Base-by-base conservation (phyloP, 2,888 invertebrate species). In the Drosophila leonis region DNA sequence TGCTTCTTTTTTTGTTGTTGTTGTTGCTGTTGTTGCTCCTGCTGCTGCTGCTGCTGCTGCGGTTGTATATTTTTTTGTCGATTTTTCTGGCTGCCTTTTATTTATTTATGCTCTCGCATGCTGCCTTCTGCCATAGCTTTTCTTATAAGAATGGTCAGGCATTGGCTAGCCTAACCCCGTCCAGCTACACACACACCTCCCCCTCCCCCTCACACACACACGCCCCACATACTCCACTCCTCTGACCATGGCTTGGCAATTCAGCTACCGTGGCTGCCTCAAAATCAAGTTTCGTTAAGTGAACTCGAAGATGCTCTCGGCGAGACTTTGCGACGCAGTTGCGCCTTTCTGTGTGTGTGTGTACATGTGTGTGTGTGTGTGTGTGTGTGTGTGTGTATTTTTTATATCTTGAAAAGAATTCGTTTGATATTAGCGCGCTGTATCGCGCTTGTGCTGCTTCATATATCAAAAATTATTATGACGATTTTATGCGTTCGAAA, bases 401-500 rank as follows among this genome's bases (percentile, higher is more conserved):
- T 66, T 62, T 83, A 90, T 90, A 92, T 90, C 91, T 90, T 71
- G 82, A 80, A 78, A 91, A 91, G 92, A 91, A 91, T 91, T 91
- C 92, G 91, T 92, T 91, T 91, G 91, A 91, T 91, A 90, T 91
- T 86, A 90, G 91, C 91, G 91, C 91, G 78, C 81, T 82, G 83
- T 85, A 89, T 90, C 91, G 91, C 88, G 83, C 89, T 84, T 86
- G 90, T 90, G 90, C 91, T 89, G 92, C 91, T 91, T 90, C 91
- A 90, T 91, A 91, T 92, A 92, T 91, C 92, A 91, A 92, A 92
- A 92, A 91, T 92, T 91, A 92, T 91, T 92, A 92, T 91, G 92
- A 91, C 92, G 91, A 91, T 91, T 92, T 92, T 91, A 91, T 92
- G 92, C 92, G 91, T 91, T 92, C 92, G 91, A 92, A 91, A 91